Evolutionary conservation across 2,888 invertebrate species (phyloP).

Genomic region (Tachina lurida): DNA sequence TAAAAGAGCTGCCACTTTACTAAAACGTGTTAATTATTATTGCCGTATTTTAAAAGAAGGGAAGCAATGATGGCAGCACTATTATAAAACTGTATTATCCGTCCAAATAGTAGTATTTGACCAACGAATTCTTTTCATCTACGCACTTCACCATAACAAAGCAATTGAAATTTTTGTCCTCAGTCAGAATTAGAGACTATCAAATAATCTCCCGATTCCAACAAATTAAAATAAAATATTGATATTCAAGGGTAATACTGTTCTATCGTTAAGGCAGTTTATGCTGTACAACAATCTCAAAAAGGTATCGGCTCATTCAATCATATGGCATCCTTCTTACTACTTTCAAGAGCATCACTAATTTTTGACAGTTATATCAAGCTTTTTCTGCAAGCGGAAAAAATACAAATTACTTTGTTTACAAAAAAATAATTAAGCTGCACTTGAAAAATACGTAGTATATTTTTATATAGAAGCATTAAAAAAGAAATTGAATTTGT

Average conservation of each 20-base stretch:
- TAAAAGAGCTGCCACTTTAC: conserved; percentile 27
- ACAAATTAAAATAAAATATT: background rate
- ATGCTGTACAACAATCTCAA: no score
- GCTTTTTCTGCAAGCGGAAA: conserved; percentile 29
- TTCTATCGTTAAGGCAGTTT: no score
- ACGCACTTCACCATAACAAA: no score
- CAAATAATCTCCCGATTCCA: no score
- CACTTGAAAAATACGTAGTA: background rate
- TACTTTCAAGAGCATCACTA: background rate
- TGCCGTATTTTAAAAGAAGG: background rate
- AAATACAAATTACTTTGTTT: background rate
- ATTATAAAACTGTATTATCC: background rate
- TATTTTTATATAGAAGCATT: background rate
- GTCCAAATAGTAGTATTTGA: background rate
- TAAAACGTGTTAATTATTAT: background rate
- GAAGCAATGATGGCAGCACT: background rate
- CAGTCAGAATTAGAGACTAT: no score
- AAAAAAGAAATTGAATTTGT: background rate
- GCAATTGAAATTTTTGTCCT: no score
- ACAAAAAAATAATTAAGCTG: background rate
- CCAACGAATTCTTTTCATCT: no score
- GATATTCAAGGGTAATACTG: no score
- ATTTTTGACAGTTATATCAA: conserved; percentile 15
- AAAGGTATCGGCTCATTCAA: no score
- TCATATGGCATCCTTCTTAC: background rate